Percentiles rank a stretch among this genome's conserved stretches.
These are phyloP conservation scores for Apotomis betuletana DNA, from an alignment of 2,888 invertebrate species.

Conservation along the genomic window DNA sequence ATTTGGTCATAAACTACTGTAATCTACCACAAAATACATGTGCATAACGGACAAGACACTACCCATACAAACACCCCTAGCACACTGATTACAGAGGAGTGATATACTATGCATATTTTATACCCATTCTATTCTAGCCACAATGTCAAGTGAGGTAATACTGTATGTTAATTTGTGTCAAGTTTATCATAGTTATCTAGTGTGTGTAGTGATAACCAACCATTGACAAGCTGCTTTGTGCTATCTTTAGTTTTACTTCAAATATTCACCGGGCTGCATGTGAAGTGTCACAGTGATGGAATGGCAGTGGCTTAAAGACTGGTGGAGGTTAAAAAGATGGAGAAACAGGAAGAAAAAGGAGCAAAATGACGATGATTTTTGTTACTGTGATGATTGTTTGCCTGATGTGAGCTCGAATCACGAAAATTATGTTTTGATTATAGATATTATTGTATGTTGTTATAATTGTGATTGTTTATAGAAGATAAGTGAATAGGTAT, in stretches of 20 bases:
- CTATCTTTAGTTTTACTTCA: constrained; percentile 37
- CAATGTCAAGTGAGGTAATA: constrained; percentile 80
- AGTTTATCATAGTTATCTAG: constrained; percentile 77
- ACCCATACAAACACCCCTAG: constrained; percentile 18
- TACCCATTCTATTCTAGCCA: constrained; percentile 60
- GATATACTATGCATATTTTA: constrained; percentile 57
- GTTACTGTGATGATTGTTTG: constrained; percentile 90
- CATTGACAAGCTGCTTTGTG: constrained; percentile 59
- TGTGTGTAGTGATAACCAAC: constrained; percentile 65
- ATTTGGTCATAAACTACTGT: constrained; percentile 21
- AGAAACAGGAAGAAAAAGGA: constrained; percentile 82
- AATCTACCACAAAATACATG: constrained; percentile 25
- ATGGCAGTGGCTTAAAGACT: constrained; percentile 91
- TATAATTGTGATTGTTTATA: constrained; percentile 38
- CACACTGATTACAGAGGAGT: constrained; percentile 34
- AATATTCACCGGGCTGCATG: constrained; percentile 47
- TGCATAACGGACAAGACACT: constrained; percentile 26
- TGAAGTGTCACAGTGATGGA: constrained; percentile 83
- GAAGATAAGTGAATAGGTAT: constrained; percentile 33
- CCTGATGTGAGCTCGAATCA: constrained; percentile 75
- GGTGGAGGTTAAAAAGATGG: constrained; percentile 90
- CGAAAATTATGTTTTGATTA: constrained; percentile 43
- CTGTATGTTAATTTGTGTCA: constrained; percentile 73
- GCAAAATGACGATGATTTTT: constrained; percentile 85
- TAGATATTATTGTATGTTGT: constrained; percentile 29